A percentile compares a stretch with the other conserved stretches of the same genome.
These are phyloP conservation scores for Uloborus diversus DNA, from an alignment of 1,140 invertebrate genomes.

Conservation along the genomic window DNA sequence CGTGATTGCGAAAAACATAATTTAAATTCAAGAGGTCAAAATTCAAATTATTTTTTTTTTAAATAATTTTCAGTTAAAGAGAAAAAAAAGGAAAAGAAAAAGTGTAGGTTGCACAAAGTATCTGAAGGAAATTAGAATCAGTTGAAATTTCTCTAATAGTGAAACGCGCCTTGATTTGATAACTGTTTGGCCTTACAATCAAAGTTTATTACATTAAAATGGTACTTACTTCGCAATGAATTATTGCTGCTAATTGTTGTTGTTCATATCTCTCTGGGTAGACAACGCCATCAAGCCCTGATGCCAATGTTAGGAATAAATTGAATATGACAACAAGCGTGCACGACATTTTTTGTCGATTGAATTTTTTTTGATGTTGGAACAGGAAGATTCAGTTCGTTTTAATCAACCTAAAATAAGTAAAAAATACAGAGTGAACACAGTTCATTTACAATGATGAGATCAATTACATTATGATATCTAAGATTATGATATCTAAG, in stretches of 20 bases:
- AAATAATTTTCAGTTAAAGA: neutral
- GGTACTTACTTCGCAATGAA: constrained; percentile 22
- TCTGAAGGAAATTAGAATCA: neutral
- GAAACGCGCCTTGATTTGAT: neutral
- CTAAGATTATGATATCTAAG: no score
- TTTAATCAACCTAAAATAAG: no score
- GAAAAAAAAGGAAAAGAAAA: neutral
- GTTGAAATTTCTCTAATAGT: neutral
- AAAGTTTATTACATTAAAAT: neutral
- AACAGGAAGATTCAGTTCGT: no score
- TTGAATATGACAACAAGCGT: neutral
- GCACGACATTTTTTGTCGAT: no score
- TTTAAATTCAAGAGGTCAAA: no score
- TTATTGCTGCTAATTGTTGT: constrained; percentile 7
- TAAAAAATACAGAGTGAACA: no score
- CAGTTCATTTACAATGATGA: no score
- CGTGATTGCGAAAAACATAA: no score
- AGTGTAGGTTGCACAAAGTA: neutral
- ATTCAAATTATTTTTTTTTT: neutral
- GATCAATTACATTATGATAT: no score
- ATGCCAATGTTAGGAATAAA: neutral
- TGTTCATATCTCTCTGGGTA: neutral
- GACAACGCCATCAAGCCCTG: neutral
- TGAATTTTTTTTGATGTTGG: no score
- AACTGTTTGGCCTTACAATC: neutral